Conservation (phyloP, 2,797 vertebrate genomes). For the Ataeniobius toweri region DNA sequence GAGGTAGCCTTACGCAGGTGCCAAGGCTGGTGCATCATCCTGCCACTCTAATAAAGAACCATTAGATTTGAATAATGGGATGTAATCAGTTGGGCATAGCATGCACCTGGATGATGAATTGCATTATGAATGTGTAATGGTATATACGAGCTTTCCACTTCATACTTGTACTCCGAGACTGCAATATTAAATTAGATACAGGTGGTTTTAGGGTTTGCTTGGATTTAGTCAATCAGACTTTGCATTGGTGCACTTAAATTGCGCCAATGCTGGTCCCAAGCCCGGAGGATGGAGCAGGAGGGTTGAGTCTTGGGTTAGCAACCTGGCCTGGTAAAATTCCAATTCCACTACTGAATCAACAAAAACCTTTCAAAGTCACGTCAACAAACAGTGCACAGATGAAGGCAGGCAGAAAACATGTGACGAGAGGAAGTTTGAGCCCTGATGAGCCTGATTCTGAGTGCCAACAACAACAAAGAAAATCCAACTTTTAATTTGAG, state of each 20-base stretch:
- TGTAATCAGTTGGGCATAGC: conserved; percentile 48
- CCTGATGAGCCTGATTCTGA: neutral
- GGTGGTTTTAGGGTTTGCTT: conserved; percentile 8
- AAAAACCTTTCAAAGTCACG: neutral
- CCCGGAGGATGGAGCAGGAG: neutral
- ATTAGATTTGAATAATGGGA: conserved; percentile 48
- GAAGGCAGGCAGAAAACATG: neutral
- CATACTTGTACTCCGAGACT: neutral
- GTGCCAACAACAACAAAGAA: neutral
- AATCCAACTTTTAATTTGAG: neutral
- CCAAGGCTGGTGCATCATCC: conserved; percentile 11
- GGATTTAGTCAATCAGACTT: neutral
- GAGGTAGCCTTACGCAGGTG: conserved; percentile 10
- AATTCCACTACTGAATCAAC: neutral
- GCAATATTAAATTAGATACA: conserved; percentile 14
- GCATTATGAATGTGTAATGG: conserved; percentile 36
- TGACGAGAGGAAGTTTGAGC: neutral
- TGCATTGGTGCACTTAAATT: neutral
- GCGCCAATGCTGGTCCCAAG: neutral
- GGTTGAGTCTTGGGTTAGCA: neutral
- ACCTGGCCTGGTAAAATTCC: neutral
- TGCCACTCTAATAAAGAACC: conserved; percentile 40
- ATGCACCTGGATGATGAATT: conserved; percentile 47
- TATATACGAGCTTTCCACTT: conserved; percentile 13
- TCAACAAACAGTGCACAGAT: neutral